A percentile compares a stretch with the other conserved stretches of the same genome.
Evolutionary conservation across 2,797 vertebrate genomes (phyloP).

Genomic region (Lepilemur septentrionalis): DNA sequence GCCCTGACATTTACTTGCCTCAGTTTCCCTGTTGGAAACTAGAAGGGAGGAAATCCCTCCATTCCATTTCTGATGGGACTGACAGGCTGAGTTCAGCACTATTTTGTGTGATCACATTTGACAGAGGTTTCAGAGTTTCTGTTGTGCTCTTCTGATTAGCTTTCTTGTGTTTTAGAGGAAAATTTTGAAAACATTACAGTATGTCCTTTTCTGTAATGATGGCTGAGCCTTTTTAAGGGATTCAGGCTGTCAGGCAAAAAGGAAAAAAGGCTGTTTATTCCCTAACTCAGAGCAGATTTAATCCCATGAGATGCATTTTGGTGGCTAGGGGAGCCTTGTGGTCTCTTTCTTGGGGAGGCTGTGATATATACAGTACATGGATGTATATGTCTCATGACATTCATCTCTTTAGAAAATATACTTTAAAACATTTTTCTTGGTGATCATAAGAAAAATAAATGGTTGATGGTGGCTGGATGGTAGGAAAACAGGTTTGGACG

Average conservation of each 20-base stretch:
- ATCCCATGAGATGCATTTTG: conserved; percentile 71
- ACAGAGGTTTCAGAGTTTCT: neutral
- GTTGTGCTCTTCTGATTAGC: neutral
- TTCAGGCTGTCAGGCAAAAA: conserved; percentile 77
- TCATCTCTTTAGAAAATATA: conserved; percentile 77
- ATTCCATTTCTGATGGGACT: neutral
- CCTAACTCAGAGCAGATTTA: conserved; percentile 72
- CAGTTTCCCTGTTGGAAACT: neutral
- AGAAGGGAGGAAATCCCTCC: neutral
- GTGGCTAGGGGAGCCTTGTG: conserved; percentile 70
- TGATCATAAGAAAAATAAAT: conserved; percentile 73
- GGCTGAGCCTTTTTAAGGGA: conserved; percentile 76
- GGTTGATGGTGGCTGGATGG: neutral
- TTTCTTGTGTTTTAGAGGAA: conserved; percentile 73
- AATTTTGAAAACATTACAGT: conserved; percentile 70
- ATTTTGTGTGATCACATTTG: neutral
- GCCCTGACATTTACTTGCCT: neutral
- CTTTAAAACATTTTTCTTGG: conserved; percentile 68
- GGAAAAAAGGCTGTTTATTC: conserved; percentile 58
- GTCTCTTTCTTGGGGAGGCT: conserved; percentile 70
- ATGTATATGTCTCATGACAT: conserved; percentile 50
- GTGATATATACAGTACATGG: conserved; percentile 67
- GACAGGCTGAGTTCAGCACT: accelerated
- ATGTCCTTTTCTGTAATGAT: conserved; percentile 68
- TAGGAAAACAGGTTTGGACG: conserved; percentile 24